Conservation (phyloP, 1,140 invertebrate genomes). For the Mesaphorura yosii region DNA sequence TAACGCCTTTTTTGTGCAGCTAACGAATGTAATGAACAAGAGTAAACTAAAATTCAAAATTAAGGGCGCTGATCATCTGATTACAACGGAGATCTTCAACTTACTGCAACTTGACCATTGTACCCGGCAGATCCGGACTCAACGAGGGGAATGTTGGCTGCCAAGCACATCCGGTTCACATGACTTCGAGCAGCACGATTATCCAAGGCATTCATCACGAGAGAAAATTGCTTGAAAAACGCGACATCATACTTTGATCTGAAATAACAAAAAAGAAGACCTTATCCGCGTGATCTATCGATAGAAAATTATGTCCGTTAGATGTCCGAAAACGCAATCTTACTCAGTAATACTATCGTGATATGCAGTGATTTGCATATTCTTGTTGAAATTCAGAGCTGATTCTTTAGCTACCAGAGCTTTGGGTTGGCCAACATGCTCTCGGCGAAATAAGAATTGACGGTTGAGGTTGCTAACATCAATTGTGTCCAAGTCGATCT, state of each 20-base stretch:
- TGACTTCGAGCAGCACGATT: conserved; percentile 93
- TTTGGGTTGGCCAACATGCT: conserved; percentile 97
- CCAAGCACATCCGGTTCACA: conserved; percentile 97
- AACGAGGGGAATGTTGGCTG: conserved; percentile 81
- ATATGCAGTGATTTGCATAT: conserved; percentile 74
- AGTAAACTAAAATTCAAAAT: conserved; percentile 1
- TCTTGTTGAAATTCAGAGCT: conserved; percentile 75
- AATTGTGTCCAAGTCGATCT: conserved; percentile 99
- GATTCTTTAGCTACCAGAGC: conserved; percentile 75
- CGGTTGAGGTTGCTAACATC: conserved; percentile 99
- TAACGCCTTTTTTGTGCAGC: conserved; percentile 72
- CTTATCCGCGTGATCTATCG: no score
- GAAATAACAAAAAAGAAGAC: no score
- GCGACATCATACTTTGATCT: conserved; percentile 78
- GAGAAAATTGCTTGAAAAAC: conserved; percentile 82
- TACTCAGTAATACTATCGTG: conserved; percentile 90
- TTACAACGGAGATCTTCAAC: no score
- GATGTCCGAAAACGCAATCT: no score
- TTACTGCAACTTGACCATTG: conserved; percentile 66
- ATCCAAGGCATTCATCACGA: conserved; percentile 96
- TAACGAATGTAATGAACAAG: conserved; percentile 37
- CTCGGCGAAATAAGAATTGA: conserved; percentile 94
- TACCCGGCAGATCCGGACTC: conserved; percentile 97
- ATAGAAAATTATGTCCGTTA: background rate
- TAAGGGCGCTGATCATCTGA: background rate